Evolutionary conservation across 2,888 invertebrate genomes (phyloP), one percentile per base, ranked within the genome.

Genomic region (Physocephala rufipes): DNA sequence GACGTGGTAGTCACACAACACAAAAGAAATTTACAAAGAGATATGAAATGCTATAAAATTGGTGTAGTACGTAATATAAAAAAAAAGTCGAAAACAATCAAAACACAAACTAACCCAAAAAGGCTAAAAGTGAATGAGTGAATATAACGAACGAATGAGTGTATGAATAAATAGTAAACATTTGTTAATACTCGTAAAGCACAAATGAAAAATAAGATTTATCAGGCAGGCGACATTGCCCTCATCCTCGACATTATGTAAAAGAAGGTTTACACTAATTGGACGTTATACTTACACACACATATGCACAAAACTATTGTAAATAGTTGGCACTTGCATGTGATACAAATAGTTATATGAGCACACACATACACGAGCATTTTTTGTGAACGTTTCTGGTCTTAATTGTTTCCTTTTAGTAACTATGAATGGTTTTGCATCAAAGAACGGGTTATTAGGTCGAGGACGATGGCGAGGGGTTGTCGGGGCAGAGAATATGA

Each of bases 231-330:
- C 62, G 21, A n/a, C n/a, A n/a, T n/a, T n/a, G n/a, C n/a, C n/a
- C n/a, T n/a, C n/a, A n/a, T n/a, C n/a, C n/a, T n/a, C n/a, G n/a
- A n/a, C n/a, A n/a, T 45, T 62, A 16, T 43, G 21, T 43, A 45
- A 62, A 43, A 45, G 62, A 62, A 73, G 76, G 9, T 76, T 76
- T 74, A 76, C 75, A 76, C 76, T 76, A 76, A 76, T 76, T 76
- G 76, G 75, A 73, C 74, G 73, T 74, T 73, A 73, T 61, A 36
- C 55, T 70, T 30, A 49, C 45, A 64, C 55, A 58, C 3, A 16
- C 16, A 59, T 59, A 36, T 5, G 16, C 61, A 61, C 19, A 53
- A 4, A 36, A 36, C 36, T 36, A 36, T 36, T 7, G 36, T 36
- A 9, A 7, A 36, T 36, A 36, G 9, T 4, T 36, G 36, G 9